phyloP scores from a whole-genome alignment of 2,113 vertebrate genomes.

The Osmerus eperlanus region DNA sequence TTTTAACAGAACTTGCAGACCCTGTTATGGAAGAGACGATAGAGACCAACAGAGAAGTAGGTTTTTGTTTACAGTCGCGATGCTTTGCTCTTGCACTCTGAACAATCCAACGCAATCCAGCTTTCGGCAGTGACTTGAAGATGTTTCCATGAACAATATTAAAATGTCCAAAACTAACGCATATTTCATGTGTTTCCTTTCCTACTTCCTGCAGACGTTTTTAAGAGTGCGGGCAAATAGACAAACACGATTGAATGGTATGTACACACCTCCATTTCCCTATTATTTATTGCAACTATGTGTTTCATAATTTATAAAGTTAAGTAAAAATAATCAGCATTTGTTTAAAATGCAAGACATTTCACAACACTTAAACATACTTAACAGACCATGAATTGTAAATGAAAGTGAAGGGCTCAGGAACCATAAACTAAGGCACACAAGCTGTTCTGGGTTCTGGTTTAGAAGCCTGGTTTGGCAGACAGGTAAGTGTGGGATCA shows the following conservation, averaged over 20 bases:
- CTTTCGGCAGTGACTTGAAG: neutral
- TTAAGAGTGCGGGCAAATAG: conserved; percentile 96
- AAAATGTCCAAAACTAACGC: conserved; percentile 36
- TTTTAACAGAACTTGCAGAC: conserved; percentile 38
- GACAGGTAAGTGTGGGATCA: too few relatives aligned
- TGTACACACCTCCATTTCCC: conserved; percentile 60
- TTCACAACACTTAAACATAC: too few relatives aligned
- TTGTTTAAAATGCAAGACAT: too few relatives aligned
- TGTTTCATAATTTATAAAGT: too few relatives aligned
- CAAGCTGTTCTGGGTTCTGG: too few relatives aligned
- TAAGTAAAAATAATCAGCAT: too few relatives aligned
- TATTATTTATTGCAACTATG: neutral
- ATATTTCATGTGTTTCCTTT: conserved; percentile 50
- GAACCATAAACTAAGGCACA: too few relatives aligned
- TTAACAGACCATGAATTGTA: too few relatives aligned
- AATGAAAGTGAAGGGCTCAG: too few relatives aligned
- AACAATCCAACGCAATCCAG: conserved; percentile 69
- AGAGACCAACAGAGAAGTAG: conserved; percentile 79
- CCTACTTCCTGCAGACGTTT: conserved; percentile 83
- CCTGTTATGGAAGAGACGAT: conserved; percentile 76
- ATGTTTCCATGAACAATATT: neutral
- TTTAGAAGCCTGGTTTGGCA: too few relatives aligned
- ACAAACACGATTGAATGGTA: conserved; percentile 98
- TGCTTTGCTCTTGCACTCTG: neutral
- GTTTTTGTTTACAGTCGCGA: conserved; percentile 64